Base-by-base conservation (phyloP, 2,888 invertebrate species). In the Ptychoptera albimana region DNA sequence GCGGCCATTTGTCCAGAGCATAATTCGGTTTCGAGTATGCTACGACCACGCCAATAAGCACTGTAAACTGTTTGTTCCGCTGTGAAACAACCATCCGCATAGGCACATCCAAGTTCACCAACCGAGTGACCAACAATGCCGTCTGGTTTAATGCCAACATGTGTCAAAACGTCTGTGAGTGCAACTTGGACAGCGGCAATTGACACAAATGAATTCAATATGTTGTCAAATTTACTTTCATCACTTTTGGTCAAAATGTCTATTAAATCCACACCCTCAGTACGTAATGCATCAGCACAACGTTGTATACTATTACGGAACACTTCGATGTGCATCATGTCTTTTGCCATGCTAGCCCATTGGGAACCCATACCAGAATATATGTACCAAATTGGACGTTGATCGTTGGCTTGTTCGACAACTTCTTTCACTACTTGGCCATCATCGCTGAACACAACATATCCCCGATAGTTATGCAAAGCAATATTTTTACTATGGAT, bases 301-400 rank as follows among this genome's bases (percentile, higher is more conserved):
- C 77, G 77, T 51, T 74, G 69, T 51, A 97, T 76, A 46, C 87
- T 82, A 44, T 76, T 73, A 49, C 77, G 79, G 69, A 96, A 96
- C 1, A 71, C 67, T 44, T 89, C 86, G 50, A 97, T 69, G 49
- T 72, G 67, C 78, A 96, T 80, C 52, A 98, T 72, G 47, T 82
- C 75, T 58, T 79, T 79, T 11, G 82, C 94, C 96, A 97, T 97
- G 55, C 89, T 91, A 40, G 85, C 74, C 96, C 96, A 97, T 68
- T 97, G 97, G 37, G 88, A 83, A 11, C 97, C 97, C 97, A 98
- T 97, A 47, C 98, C 98, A 39, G 93, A 84, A 69, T 92, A 97
- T 50, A 97, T 76, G 65, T 78, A 97, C 89, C 94, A 97, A 45
- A 96, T 68, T 1, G 94, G 91, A 11, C 86, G 75, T 49, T 75